Conservation (phyloP, 2,888 invertebrate genomes). For the Drosophila falleni region DNA sequence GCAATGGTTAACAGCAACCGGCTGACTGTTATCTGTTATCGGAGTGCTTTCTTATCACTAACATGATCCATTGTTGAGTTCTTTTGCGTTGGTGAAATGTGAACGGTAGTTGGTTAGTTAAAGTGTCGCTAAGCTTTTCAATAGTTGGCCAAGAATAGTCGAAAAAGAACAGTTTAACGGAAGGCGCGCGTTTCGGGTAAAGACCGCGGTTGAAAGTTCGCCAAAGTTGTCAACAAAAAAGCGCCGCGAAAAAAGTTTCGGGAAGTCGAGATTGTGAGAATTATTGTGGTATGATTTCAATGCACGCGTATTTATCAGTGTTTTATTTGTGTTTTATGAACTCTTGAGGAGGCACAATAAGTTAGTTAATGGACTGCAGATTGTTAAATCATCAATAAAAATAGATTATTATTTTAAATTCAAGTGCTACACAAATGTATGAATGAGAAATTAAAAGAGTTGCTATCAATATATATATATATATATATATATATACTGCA, state of each 20-base stretch:
- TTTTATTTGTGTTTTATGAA: conserved; percentile 16
- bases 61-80: conserved; percentile 60
- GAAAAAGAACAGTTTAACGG: conserved; percentile 51
- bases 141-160: conserved; percentile 61
- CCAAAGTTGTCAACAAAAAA: conserved; percentile 20
- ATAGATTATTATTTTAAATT: conserved; percentile 11
- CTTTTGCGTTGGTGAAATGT: conserved; percentile 44
- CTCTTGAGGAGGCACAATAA: conserved; percentile 6
- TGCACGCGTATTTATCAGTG: conserved; percentile 26
- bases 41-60: conserved; percentile 65
- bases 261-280: conserved; percentile 22
- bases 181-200: conserved; percentile 38
- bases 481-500: neutral
- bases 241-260: conserved; percentile 11
- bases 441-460: conserved; percentile 3
- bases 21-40: conserved; percentile 36
- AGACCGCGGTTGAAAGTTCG: conserved; percentile 13
- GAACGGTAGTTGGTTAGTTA: conserved; percentile 5
- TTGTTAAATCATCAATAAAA: conserved; percentile 23
- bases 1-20: conserved; percentile 6
- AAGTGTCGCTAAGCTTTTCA: conserved; percentile 58
- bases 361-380: conserved; percentile 14
- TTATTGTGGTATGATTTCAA: conserved; percentile 17
- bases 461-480: neutral
- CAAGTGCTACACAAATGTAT: conserved; percentile 8